A percentile compares a stretch with the other conserved stretches of the same genome.
These are phyloP conservation scores for Oplegnathus fasciatus DNA, from an alignment of 2,113 vertebrate genomes.

Conservation along the genomic window DNA sequence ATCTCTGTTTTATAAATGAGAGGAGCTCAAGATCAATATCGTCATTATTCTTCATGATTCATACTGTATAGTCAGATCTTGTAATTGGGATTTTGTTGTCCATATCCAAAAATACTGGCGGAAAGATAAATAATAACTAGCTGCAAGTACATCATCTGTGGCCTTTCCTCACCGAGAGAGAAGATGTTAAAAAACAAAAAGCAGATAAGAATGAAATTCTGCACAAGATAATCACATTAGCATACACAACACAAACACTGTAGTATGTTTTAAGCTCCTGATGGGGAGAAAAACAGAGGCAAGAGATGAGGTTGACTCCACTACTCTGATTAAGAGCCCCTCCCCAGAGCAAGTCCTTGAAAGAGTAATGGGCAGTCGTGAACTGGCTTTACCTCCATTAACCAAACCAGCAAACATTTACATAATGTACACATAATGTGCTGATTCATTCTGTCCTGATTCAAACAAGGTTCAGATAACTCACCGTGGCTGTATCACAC, in stretches of 20 bases:
- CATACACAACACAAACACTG: constrained; percentile 55
- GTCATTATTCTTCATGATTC: background rate
- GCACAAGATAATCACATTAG: constrained; percentile 62
- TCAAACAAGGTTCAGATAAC: constrained; percentile 76
- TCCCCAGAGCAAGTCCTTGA: constrained; percentile 72
- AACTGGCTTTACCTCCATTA: constrained; percentile 80
- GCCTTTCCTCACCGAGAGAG: constrained; percentile 35
- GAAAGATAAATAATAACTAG: constrained; percentile 33
- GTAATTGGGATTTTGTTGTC: constrained; percentile 10
- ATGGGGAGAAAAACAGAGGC: constrained; percentile 56
- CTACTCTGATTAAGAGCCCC: constrained; percentile 65
- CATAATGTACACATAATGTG: constrained; percentile 82
- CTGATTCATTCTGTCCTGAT: constrained; percentile 78
- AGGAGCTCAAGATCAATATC: background rate
- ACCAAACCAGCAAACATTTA: constrained; percentile 79
- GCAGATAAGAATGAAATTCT: constrained; percentile 43
- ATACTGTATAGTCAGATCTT: background rate
- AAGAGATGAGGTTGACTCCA: constrained; percentile 56
- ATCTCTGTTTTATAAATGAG: background rate
- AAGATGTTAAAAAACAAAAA: constrained; percentile 32
- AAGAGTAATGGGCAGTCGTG: constrained; percentile 80
- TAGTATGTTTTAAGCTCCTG: constrained; percentile 50
- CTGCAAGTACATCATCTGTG: constrained; percentile 15
- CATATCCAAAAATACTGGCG: background rate
- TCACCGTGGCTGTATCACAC: constrained; percentile 55